Evolutionary conservation across 2,797 vertebrate genomes (phyloP).

Genomic region (Acestrorhynchus altus): DNA sequence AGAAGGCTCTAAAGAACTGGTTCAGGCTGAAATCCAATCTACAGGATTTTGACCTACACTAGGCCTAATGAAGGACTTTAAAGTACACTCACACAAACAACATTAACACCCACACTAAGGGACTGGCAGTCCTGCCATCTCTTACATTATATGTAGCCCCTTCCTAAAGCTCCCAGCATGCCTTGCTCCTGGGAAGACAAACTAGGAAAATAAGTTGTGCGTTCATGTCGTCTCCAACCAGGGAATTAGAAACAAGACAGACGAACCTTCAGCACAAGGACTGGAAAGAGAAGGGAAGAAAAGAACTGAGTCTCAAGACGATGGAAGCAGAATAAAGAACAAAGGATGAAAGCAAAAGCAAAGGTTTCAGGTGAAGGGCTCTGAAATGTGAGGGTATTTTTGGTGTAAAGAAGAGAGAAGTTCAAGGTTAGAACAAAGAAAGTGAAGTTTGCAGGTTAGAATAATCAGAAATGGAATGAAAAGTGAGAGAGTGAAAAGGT

Average conservation of each 20-base stretch:
- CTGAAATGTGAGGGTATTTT: background rate
- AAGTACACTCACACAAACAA: conserved; percentile 16
- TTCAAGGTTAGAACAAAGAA: conserved; percentile 53
- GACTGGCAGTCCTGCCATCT: conserved; percentile 40
- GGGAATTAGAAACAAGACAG: conserved; percentile 28
- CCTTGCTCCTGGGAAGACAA: conserved; percentile 58
- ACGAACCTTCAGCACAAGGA: conserved; percentile 32
- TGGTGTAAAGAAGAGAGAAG: conserved; percentile 1
- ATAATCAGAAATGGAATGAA: conserved; percentile 26
- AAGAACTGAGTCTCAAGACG: background rate
- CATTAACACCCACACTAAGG: conserved; percentile 30
- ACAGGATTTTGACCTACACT: conserved; percentile 77
- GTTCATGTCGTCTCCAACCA: conserved; percentile 25
- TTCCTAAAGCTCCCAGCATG: conserved; percentile 66
- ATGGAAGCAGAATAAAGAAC: conserved; percentile 44
- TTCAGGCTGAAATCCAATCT: conserved; percentile 70
- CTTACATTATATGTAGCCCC: conserved; percentile 49
- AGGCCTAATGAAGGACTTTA: conserved; percentile 27
- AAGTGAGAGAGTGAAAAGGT: conserved; percentile 59
- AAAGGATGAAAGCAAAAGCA: conserved; percentile 35
- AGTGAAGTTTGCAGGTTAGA: background rate
- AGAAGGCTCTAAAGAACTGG: conserved; percentile 60
- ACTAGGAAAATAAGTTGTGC: conserved; percentile 48
- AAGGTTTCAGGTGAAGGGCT: background rate
- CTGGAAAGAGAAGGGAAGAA: conserved; percentile 9